phyloP scores from a whole-genome alignment of 2,888 invertebrate species.

The Xanthia icteritia region DNA sequence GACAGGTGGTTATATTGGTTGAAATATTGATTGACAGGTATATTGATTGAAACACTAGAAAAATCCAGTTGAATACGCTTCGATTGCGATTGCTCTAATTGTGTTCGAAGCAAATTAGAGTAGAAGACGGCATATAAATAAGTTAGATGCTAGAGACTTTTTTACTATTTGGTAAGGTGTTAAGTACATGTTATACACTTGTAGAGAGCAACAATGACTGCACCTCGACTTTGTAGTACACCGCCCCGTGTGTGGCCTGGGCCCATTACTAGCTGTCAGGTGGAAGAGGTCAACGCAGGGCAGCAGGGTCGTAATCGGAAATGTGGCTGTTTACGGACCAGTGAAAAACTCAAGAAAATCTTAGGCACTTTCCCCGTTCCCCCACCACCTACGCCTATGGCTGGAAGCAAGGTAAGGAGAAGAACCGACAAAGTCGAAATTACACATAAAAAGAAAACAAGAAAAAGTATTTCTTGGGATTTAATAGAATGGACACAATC shows the following conservation, averaged over 20 bases:
- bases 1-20: too few species aligned
- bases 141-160: neutral
- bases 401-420: neutral
- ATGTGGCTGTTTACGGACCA: slow-evolving; percentile 83
- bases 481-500: neutral
- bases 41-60: neutral
- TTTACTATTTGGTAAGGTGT: slow-evolving; percentile 3
- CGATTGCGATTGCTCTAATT: neutral
- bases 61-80: too few species aligned
- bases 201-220: slow-evolving; percentile 34
- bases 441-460: neutral
- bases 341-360: slow-evolving; percentile 81
- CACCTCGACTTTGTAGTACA: neutral
- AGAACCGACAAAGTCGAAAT: neutral
- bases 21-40: neutral
- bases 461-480: neutral
- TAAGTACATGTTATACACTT: neutral
- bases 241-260: neutral
- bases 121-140: neutral
- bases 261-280: neutral
- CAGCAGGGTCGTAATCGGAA: slow-evolving; percentile 69
- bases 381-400: slow-evolving; percentile 76
- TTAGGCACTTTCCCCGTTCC: slow-evolving; percentile 78
- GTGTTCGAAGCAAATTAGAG: neutral
- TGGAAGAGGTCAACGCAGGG: slow-evolving; percentile 5